Base-by-base conservation (phyloP, 2,888 invertebrate genomes). In the Melinaea menophilus region DNA sequence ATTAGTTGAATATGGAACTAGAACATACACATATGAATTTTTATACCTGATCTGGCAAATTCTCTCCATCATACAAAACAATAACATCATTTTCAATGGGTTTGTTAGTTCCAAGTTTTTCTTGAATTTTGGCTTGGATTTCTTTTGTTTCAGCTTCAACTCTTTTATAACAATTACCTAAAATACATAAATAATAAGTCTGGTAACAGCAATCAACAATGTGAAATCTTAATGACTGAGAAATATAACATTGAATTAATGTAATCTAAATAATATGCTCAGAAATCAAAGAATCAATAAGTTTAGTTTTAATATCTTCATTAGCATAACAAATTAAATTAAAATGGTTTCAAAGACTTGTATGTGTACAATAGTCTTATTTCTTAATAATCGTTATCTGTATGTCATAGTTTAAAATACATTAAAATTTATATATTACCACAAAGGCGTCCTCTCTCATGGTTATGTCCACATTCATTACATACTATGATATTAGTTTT, bases 21-120 rank as follows among this genome's bases (percentile, higher is more conserved):
- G 3, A 31, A 31, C 3, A 31, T 51, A 31, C 9, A 51, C 7
- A 48, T 4, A 31, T 31, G 31, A 31, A 31, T 51, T 34, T 70
- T 60, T 35, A 66, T 69, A 88, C 90, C 82, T 92, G 79, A 68
- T 94, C 90, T 57, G 91, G 85, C 71, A 91, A 77, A 74, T 92
- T 94, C 79, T 98, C 98, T 54, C 95, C 95, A 73, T 96, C 93
- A 80, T 98, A 98, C 9, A 98, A 80, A 2, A 98, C 95, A 41
- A 96, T 91, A 7, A 98, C 95, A 84, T 98, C 97, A 76, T 96
- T 91, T 72, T 97, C 96, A 57, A 96, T 92, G 0, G 97, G 95
- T 61, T 93, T 90, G 9, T 95, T 83, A 57, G 66, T 67, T 7
- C 94, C 94, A 55, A 96, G 84, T 72, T 95, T 92, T 54, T 93